A percentile compares a stretch with the other conserved stretches of the same genome.
phyloP scores from a whole-genome alignment of 2,888 invertebrate species.

The Antheraea yamamai region DNA sequence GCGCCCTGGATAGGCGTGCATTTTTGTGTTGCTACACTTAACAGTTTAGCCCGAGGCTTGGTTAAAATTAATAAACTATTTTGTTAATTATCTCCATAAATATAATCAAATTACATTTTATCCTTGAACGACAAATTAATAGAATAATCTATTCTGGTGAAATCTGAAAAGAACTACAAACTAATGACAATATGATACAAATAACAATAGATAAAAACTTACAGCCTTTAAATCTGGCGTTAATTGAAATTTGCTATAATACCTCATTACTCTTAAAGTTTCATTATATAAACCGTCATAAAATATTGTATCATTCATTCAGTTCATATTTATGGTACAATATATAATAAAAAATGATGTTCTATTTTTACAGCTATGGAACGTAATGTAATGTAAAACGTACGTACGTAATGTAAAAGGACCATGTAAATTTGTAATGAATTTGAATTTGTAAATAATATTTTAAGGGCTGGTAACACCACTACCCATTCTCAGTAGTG shows the following conservation, averaged over 20 bases:
- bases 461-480: slow-evolving; percentile 45
- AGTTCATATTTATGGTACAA: not conserved
- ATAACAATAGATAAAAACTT: not conserved
- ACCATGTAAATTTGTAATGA: not conserved
- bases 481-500: slow-evolving; percentile 53
- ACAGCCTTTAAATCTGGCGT: not conserved
- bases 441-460: slow-evolving; percentile 29
- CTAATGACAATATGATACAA: not conserved
- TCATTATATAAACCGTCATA: not conserved
- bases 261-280: not conserved
- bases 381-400: too few relatives aligned
- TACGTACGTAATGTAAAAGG: too few relatives aligned
- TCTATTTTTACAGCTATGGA: not conserved
- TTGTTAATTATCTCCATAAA: not conserved
- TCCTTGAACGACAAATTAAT: not conserved
- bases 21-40: slow-evolving; percentile 52
- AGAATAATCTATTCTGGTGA: not conserved
- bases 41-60: not conserved
- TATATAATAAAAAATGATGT: not conserved
- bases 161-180: not conserved
- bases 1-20: slow-evolving; percentile 65
- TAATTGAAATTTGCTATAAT: not conserved
- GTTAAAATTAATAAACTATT: not conserved
- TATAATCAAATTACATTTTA: not conserved
- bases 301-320: not conserved